Evolutionary conservation across 2,888 invertebrate species (phyloP).

Genomic region (Cosmia pyralina): DNA sequence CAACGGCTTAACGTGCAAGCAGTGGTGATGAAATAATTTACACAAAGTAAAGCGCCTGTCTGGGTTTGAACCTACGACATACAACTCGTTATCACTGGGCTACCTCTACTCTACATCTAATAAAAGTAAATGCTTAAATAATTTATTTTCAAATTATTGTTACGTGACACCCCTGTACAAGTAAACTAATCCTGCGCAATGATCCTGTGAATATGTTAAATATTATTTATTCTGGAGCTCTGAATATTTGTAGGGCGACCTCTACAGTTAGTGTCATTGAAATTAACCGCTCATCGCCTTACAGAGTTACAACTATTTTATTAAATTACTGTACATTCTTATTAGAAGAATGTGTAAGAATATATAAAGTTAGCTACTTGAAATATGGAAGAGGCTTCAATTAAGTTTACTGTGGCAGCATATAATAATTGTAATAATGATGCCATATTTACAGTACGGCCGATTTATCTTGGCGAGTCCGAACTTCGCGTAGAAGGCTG

Average conservation of each 20-base stretch:
- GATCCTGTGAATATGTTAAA: slow-evolving; percentile 66
- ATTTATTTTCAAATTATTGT: neutral
- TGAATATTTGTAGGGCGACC: slow-evolving; percentile 47
- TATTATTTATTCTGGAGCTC: slow-evolving; percentile 65
- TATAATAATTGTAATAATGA: neutral
- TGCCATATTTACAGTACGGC: too few species aligned
- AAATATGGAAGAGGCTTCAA: neutral
- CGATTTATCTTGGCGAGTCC: too few species aligned
- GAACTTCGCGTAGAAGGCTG: too few species aligned
- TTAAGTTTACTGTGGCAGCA: neutral
- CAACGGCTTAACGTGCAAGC: too few species aligned
- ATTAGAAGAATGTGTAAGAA: slow-evolving; percentile 11
- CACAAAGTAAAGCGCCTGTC: too few species aligned
- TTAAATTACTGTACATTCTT: slow-evolving; percentile 50
- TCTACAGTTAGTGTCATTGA: slow-evolving; percentile 50
- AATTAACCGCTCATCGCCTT: slow-evolving; percentile 48
- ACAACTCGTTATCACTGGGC: too few species aligned
- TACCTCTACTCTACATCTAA: too few species aligned
- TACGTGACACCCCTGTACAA: slow-evolving; percentile 57
- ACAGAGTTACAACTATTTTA: slow-evolving; percentile 44
- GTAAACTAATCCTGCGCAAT: slow-evolving; percentile 66
- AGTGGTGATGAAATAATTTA: too few species aligned
- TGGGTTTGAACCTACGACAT: too few species aligned
- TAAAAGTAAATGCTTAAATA: neutral
- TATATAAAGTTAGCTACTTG: neutral